These are phyloP conservation scores for Pogonognathellus flavescens DNA, from an alignment of 1,140 invertebrate species.

Conservation along the genomic window DNA sequence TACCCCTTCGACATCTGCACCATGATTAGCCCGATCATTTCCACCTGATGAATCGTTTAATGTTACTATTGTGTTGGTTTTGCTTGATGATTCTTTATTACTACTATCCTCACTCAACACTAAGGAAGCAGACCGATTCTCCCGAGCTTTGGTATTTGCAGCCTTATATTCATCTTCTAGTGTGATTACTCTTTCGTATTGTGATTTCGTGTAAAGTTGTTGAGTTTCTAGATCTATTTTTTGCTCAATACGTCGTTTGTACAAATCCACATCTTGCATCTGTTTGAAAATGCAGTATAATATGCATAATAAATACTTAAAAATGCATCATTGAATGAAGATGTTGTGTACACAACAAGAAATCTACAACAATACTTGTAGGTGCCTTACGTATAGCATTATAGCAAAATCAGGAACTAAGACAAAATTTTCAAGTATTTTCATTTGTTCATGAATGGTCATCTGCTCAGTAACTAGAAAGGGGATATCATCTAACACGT, in stretches of 20 bases:
- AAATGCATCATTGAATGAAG: slow-evolving; percentile 8
- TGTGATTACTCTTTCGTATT: slow-evolving; percentile 9
- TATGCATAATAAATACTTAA: slow-evolving; percentile 6
- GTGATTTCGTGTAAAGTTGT: not conserved
- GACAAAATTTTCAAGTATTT: slow-evolving; percentile 49
- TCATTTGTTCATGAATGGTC: slow-evolving; percentile 45
- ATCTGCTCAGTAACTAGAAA: slow-evolving; percentile 55
- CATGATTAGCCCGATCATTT: no score
- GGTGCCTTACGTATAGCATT: slow-evolving; percentile 52
- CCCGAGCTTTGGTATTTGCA: not conserved
- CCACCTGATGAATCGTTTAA: no score
- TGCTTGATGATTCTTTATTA: no score
- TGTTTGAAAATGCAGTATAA: not conserved
- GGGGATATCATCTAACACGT: slow-evolving; percentile 62
- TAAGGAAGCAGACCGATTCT: not conserved
- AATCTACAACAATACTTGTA: not conserved
- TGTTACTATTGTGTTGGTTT: no score
- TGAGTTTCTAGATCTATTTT: slow-evolving; percentile 59
- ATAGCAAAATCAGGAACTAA: slow-evolving; percentile 56
- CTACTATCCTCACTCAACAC: no score
- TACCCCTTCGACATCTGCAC: slow-evolving; percentile 12
- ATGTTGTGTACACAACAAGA: no score
- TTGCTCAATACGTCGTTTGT: slow-evolving; percentile 55
- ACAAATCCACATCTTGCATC: slow-evolving; percentile 65
- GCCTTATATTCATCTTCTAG: not conserved